Evolutionary conservation across 53 echinoderm and acorn worm genomes (phyloP), one percentile per base, ranked within the genome.

Genomic region (Echinarachnius parma): DNA sequence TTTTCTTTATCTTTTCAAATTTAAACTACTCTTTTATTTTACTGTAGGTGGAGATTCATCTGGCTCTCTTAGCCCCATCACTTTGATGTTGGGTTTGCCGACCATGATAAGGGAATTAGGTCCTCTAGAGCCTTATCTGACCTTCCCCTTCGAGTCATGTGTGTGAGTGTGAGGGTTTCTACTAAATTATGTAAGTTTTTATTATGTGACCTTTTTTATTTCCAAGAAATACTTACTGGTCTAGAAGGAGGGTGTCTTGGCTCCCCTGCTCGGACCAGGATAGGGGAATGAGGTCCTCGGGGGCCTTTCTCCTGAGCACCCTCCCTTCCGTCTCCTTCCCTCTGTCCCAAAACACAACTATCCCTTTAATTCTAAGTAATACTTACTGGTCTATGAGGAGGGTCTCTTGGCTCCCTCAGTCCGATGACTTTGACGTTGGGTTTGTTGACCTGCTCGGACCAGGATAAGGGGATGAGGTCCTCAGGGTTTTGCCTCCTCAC

Each of bases 231-330:
- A 53, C 86, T 90, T 55, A 96, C 96, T 46, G 30, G 28, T 77
- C 76, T 82, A 22, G 85, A 33, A 34, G 76, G 48, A 5, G 80
- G 82, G 44, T 74, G 53, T 0, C 21, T 30, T 27, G 71, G 77
- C 24, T 87, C 86, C 20, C 46, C 62, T 96, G 96, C 28, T 96
- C 96, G 9, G 84, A 76, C 96, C 96, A 96, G 35, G 84, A 85
- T 3, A 96, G 81, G 1, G 96, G 96, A 25, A 96, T 77, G 5
- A 84, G 44, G 20, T 66, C 52, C 4, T 75, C 56, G 2, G 62
- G 29, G 5, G 33, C 25, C 48, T 57, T 84, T 70, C 61, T 66
- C 49, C 56, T 39, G n/a, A n/a, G n/a, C 18, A 39, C 18, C 56
- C 56, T 72, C 2, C 57, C 74, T 11, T 72, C 74, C 5, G 21